phyloP scores from a whole-genome alignment of 1,140 invertebrate genomes.

The Papilio aristodemus region DNA sequence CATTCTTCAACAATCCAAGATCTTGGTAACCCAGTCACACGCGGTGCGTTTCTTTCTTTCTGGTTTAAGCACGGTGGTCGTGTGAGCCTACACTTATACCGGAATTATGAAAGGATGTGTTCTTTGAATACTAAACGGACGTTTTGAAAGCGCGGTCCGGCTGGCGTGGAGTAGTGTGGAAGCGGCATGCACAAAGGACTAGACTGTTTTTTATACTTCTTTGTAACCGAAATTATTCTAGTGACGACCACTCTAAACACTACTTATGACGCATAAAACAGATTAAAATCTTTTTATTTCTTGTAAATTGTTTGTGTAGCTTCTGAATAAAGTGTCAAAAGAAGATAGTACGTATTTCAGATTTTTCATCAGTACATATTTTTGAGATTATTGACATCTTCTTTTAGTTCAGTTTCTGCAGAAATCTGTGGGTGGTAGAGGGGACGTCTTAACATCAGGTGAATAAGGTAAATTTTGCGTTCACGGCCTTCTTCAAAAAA shows the following conservation, averaged over 20 bases:
- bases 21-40: slow-evolving; percentile 24
- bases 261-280: neutral
- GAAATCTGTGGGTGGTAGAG: too few relatives aligned
- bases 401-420: too few relatives aligned
- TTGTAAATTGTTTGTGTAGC: slow-evolving; percentile 13
- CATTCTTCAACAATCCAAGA: neutral
- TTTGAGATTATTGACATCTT: too few relatives aligned
- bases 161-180: slow-evolving; percentile 42
- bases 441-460: neutral
- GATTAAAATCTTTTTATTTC: neutral
- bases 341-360: neutral
- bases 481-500: neutral
- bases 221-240: slow-evolving; percentile 49
- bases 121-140: slow-evolving; percentile 68
- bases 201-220: slow-evolving; percentile 51
- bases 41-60: slow-evolving; percentile 38
- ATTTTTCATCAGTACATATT: too few relatives aligned
- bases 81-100: slow-evolving; percentile 62
- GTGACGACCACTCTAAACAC: slow-evolving; percentile 38
- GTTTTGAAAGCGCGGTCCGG: slow-evolving; percentile 52
- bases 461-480: neutral
- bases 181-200: slow-evolving; percentile 45
- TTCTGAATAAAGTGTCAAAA: too few relatives aligned
- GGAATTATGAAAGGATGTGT: slow-evolving; percentile 74
- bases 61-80: slow-evolving; percentile 52